Evolutionary conservation across 2,797 vertebrate species (phyloP).

Genomic region (Cirrhinus mrigala): DNA sequence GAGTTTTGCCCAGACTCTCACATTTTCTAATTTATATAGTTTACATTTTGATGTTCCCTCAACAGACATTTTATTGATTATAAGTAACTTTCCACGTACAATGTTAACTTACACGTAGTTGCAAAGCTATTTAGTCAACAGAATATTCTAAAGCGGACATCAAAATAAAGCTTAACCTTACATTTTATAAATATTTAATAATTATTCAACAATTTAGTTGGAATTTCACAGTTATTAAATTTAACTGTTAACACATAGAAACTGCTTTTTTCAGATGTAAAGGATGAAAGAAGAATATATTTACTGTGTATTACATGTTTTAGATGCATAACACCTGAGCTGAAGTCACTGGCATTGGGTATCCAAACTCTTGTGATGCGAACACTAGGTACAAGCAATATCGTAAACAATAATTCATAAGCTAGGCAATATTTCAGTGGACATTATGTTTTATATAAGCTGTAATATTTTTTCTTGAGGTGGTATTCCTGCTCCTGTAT

Average conservation of each 20-base stretch:
- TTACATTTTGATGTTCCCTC: too few species aligned
- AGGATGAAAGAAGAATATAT: background rate
- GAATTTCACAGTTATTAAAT: too few species aligned
- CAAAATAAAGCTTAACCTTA: background rate
- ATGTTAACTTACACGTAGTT: background rate
- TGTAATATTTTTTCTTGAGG: slow-evolving; percentile 71
- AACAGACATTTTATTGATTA: background rate
- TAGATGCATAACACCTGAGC: slow-evolving; percentile 86
- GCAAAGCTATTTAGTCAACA: background rate
- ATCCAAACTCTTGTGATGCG: slow-evolving; percentile 80
- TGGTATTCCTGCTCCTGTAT: slow-evolving; percentile 92
- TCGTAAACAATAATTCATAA: background rate
- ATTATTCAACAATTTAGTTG: too few species aligned
- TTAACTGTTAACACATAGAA: background rate
- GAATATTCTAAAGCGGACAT: background rate
- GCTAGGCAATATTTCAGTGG: background rate
- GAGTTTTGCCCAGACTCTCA: background rate
- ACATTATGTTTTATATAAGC: background rate
- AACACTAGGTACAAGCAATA: slow-evolving; percentile 78
- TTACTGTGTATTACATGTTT: background rate
- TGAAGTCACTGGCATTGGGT: slow-evolving; percentile 91
- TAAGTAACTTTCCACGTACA: background rate
- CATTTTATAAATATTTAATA: too few species aligned
- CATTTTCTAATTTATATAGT: too few species aligned
- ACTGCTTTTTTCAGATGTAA: background rate